These are phyloP conservation scores for Spialia ferax DNA, from an alignment of 2,888 invertebrate species.

Conservation along the genomic window DNA sequence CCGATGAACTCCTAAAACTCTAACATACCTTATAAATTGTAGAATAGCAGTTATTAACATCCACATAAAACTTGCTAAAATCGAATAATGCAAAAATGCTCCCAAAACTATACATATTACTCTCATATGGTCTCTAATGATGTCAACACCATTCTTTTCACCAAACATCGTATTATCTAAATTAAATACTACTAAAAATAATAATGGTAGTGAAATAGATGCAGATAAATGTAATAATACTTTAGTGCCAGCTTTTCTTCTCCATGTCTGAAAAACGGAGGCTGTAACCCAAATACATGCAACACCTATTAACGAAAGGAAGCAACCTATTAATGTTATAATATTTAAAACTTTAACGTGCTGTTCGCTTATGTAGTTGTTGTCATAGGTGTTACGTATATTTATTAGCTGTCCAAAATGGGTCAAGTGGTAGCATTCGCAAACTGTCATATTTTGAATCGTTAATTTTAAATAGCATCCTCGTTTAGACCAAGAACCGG, in stretches of 20 bases:
- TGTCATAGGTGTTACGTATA: conserved; percentile 49
- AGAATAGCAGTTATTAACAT: conserved; percentile 90
- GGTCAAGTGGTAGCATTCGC: conserved; percentile 87
- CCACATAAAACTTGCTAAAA: conserved; percentile 90
- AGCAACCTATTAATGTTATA: conserved; percentile 87
- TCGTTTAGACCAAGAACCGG: conserved; percentile 84
- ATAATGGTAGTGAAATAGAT: conserved; percentile 87
- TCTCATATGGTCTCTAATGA: conserved; percentile 57
- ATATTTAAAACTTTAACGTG: conserved; percentile 82
- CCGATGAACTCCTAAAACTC: conserved; percentile 86
- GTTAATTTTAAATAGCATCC: conserved; percentile 78
- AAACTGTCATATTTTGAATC: conserved; percentile 62
- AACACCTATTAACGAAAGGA: conserved; percentile 86
- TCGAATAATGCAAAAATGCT: conserved; percentile 88
- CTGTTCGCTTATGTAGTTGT: conserved; percentile 47
- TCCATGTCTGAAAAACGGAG: conserved; percentile 85
- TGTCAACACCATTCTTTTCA: conserved; percentile 54
- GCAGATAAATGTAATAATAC: conserved; percentile 88
- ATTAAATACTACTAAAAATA: conserved; percentile 74
- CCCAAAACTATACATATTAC: conserved; percentile 86
- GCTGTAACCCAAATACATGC: conserved; percentile 87
- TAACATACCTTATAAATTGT: conserved; percentile 90
- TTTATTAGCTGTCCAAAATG: conserved; percentile 87
- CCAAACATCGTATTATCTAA: conserved; percentile 63
- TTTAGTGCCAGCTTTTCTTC: conserved; percentile 88